phyloP scores from a whole-genome alignment of 1,140 invertebrate genomes.

The Neodiprion virginianus region DNA sequence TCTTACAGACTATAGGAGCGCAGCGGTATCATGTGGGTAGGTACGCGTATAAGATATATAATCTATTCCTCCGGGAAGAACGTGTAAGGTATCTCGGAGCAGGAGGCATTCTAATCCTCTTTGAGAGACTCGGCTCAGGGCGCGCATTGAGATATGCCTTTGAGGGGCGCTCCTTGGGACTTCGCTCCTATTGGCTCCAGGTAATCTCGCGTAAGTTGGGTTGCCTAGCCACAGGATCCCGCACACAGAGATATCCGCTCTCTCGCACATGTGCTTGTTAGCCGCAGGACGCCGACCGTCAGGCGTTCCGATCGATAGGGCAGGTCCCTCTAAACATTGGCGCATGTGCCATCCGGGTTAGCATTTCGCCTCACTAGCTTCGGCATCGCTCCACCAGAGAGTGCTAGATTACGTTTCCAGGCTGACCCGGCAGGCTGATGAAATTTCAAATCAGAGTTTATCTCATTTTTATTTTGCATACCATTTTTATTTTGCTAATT shows the following conservation, averaged over 20 bases:
- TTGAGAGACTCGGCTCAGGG: constrained; percentile 55
- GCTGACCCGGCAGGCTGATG: background rate
- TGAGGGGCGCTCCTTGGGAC: constrained; percentile 48
- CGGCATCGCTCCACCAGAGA: constrained; percentile 37
- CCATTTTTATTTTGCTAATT: too few relatives aligned
- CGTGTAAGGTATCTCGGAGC: constrained; percentile 42
- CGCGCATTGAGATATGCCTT: constrained; percentile 57
- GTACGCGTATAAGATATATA: too few relatives aligned
- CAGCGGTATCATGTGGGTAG: too few relatives aligned
- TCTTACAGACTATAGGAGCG: too few relatives aligned
- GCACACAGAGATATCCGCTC: constrained; percentile 32
- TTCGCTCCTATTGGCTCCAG: constrained; percentile 52
- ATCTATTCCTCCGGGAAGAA: constrained; percentile 10
- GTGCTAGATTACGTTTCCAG: constrained; percentile 40
- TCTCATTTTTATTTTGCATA: too few relatives aligned
- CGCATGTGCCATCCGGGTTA: constrained; percentile 45
- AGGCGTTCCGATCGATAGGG: constrained; percentile 55
- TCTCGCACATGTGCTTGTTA: constrained; percentile 37
- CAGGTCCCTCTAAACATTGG: constrained; percentile 49
- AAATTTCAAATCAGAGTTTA: background rate
- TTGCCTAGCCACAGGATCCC: constrained; percentile 54
- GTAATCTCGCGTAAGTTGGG: constrained; percentile 58
- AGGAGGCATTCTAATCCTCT: constrained; percentile 58
- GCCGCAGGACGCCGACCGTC: constrained; percentile 22
- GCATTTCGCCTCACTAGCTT: constrained; percentile 1